A percentile compares a stretch with the other conserved stretches of the same genome.
Evolutionary conservation across 92 coral and sea anemone genomes (phyloP).

Genomic region (Epizoanthus ramosus): DNA sequence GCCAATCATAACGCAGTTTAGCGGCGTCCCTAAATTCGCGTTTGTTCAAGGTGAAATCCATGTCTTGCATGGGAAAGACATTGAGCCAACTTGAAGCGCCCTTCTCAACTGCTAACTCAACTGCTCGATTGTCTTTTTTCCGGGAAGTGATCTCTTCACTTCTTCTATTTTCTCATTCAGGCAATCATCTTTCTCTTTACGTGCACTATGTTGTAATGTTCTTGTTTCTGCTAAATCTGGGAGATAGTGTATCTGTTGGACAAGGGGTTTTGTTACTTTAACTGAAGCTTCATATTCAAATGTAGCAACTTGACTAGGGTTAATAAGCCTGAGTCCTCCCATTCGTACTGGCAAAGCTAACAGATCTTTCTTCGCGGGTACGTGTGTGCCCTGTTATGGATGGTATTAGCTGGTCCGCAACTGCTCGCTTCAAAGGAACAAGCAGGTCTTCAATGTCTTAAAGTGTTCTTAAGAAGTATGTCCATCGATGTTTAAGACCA

Average conservation of each 20-base stretch:
- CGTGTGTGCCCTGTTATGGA: slow-evolving; percentile 51
- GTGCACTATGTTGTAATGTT: slow-evolving; percentile 2
- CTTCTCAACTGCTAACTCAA: slow-evolving; percentile 10
- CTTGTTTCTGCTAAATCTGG: slow-evolving; percentile 28
- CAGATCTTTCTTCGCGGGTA: slow-evolving; percentile 34
- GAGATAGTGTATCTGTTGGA: slow-evolving; percentile 36
- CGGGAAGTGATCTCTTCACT: too few species aligned
- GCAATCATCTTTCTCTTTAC: too few species aligned
- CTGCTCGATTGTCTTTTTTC: background rate
- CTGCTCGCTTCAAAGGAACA: slow-evolving; percentile 58
- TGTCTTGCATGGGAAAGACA: slow-evolving; percentile 1
- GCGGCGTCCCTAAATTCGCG: slow-evolving; percentile 52
- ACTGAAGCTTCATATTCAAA: slow-evolving; percentile 48
- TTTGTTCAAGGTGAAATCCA: slow-evolving; percentile 23
- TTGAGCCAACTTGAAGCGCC: slow-evolving; percentile 15
- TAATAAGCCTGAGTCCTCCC: slow-evolving; percentile 55
- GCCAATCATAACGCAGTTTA: slow-evolving; percentile 54
- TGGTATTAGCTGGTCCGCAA: slow-evolving; percentile 49
- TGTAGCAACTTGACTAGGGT: slow-evolving; percentile 51
- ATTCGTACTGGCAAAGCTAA: slow-evolving; percentile 55
- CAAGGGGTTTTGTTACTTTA: slow-evolving; percentile 46
- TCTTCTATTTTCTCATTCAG: too few species aligned
- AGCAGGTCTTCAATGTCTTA: slow-evolving; percentile 61
- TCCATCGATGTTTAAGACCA: slow-evolving; percentile 55
- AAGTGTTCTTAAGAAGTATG: slow-evolving; percentile 54